phyloP scores from a whole-genome alignment of 2,797 vertebrate species.

The Pteropus rufus region DNA sequence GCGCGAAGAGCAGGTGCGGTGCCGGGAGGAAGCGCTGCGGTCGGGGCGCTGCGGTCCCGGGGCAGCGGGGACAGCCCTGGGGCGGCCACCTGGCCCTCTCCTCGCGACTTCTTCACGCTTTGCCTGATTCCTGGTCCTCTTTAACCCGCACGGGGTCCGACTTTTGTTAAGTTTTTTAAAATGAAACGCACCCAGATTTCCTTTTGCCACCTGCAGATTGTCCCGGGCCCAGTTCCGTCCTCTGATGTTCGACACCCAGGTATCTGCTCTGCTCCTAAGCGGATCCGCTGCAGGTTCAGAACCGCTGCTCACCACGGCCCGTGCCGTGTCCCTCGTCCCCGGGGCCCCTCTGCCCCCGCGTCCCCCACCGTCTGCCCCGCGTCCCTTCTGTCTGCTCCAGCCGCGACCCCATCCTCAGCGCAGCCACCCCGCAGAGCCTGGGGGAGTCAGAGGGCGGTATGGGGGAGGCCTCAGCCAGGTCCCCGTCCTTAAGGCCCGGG shows the following conservation, averaged over 20 bases:
- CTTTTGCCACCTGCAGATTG: neutral
- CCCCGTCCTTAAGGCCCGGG: too few relatives aligned
- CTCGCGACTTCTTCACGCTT: fast-evolving
- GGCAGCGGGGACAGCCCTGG: too few relatives aligned
- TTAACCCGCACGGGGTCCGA: neutral
- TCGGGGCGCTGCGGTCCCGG: fast-evolving
- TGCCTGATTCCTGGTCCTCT: neutral
- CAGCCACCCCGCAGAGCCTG: too few relatives aligned
- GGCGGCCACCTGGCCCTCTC: too few relatives aligned
- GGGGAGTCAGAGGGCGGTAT: neutral
- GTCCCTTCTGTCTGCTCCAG: fast-evolving
- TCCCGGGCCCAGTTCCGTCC: fast-evolving
- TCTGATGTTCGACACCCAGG: neutral
- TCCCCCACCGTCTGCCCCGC: too few relatives aligned
- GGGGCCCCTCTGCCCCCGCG: too few relatives aligned
- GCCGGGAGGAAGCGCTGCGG: fast-evolving
- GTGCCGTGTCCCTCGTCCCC: too few relatives aligned
- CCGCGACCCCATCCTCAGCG: fast-evolving
- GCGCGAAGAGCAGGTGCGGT: neutral
- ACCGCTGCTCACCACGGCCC: fast-evolving
- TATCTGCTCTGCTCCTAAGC: too few relatives aligned
- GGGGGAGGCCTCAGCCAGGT: fast-evolving
- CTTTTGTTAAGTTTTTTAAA: too few relatives aligned
- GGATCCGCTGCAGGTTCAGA: neutral
- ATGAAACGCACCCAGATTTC: neutral